Conservation (phyloP, 2,888 invertebrate genomes). For the Carcina quercana region DNA sequence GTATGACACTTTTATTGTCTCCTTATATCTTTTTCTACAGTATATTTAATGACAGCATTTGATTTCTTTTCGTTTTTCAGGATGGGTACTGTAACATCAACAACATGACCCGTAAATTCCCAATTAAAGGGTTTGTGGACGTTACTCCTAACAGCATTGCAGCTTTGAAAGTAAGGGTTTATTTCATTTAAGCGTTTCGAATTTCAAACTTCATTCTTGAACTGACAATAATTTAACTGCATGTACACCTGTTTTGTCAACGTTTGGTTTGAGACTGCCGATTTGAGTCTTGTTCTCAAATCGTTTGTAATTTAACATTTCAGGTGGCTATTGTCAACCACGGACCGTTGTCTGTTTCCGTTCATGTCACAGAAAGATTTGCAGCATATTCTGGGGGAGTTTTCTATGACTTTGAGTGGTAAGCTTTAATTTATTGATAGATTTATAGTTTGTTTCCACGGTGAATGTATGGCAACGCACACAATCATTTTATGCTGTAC, state of each 20-base stretch:
- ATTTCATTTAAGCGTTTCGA: too few species aligned
- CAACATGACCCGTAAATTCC: conserved; percentile 77
- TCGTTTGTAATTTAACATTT: conserved; percentile 15
- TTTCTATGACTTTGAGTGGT: conserved; percentile 46
- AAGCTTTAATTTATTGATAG: conserved; percentile 10
- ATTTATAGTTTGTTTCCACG: too few species aligned
- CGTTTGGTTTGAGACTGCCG: too few species aligned
- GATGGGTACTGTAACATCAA: conserved; percentile 88
- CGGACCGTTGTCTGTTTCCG: conserved; percentile 91
- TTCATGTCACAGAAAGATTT: conserved; percentile 80
- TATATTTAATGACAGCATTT: background rate
- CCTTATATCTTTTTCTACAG: background rate
- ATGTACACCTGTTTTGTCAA: too few species aligned
- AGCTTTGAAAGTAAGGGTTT: conserved; percentile 74
- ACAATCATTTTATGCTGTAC: too few species aligned
- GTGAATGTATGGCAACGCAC: too few species aligned
- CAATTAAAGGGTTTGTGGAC: conserved; percentile 87
- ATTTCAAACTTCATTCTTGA: too few species aligned
- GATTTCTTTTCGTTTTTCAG: conserved; percentile 49
- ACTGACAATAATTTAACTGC: too few species aligned
- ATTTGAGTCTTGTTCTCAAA: background rate
- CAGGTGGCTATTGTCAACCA: conserved; percentile 84
- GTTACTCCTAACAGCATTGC: conserved; percentile 82
- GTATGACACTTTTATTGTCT: conserved; percentile 31
- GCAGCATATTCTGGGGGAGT: conserved; percentile 38